Conservation (phyloP, 2,113 vertebrate genomes). For the Muscicapa adusta region DNA sequence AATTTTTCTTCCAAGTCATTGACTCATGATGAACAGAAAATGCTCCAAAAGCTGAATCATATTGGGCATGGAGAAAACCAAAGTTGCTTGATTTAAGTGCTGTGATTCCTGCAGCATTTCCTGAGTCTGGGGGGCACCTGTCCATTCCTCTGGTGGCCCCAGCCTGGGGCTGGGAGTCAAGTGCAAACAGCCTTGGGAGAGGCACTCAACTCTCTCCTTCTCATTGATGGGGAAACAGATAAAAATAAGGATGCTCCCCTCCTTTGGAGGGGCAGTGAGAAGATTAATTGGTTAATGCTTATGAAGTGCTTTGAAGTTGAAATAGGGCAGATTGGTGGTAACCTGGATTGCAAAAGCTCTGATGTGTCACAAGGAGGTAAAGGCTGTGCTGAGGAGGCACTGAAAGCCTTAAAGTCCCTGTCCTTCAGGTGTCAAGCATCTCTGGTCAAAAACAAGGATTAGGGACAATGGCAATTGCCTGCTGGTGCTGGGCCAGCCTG, state of each 20-base stretch:
- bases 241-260: conserved; percentile 34
- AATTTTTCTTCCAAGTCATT: background rate
- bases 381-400: background rate
- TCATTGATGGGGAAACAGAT: conserved; percentile 8
- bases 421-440: background rate
- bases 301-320: conserved; percentile 46
- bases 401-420: background rate
- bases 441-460: background rate
- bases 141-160: background rate
- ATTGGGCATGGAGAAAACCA: background rate
- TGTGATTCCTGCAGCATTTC: background rate
- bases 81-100: background rate
- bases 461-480: background rate
- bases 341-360: conserved; percentile 2
- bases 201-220: conserved; percentile 21
- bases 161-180: background rate
- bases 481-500: background rate
- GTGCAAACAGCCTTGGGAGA: background rate
- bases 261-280: background rate
- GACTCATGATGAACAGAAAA: background rate
- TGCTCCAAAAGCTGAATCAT: background rate
- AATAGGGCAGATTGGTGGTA: conserved; percentile 6
- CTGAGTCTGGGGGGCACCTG: background rate
- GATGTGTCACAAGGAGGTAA: conserved; percentile 25
- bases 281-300: conserved; percentile 53